phyloP scores from a whole-genome alignment of 2,113 vertebrate species.

The Anseranas semipalmata region DNA sequence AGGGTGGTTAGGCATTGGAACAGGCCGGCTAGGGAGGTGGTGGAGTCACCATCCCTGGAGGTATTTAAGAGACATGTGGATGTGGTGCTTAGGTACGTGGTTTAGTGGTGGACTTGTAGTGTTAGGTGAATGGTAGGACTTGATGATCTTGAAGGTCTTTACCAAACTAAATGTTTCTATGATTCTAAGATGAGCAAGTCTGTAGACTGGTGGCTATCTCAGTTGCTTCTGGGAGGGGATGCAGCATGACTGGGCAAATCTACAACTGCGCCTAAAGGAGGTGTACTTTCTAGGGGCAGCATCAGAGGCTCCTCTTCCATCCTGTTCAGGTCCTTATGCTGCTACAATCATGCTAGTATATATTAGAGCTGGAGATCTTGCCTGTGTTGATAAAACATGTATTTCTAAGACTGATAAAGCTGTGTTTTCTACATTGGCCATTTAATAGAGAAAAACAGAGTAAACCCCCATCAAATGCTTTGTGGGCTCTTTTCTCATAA shows the following conservation, averaged over 20 bases:
- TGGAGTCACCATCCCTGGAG: background rate
- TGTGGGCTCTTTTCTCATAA: background rate
- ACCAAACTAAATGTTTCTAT: background rate
- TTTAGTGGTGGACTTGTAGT: background rate
- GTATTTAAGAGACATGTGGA: background rate
- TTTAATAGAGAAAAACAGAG: background rate
- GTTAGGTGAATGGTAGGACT: background rate
- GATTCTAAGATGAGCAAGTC: background rate
- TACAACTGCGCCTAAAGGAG: background rate
- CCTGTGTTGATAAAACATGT: background rate
- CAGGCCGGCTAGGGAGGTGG: background rate
- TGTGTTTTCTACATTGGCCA: background rate
- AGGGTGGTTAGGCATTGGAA: background rate
- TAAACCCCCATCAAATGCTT: background rate
- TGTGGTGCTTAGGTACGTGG: background rate
- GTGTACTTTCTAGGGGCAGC: background rate
- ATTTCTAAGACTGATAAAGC: background rate
- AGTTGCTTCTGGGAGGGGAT: background rate
- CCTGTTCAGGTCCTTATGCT: background rate
- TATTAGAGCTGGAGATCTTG: no score
- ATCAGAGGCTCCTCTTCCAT: background rate
- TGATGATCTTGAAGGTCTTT: background rate
- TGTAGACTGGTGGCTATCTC: background rate
- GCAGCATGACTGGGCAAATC: background rate
- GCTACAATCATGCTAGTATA: background rate